Conservation (phyloP, 2,797 vertebrate genomes). For the Clarias laeviceps region DNA sequence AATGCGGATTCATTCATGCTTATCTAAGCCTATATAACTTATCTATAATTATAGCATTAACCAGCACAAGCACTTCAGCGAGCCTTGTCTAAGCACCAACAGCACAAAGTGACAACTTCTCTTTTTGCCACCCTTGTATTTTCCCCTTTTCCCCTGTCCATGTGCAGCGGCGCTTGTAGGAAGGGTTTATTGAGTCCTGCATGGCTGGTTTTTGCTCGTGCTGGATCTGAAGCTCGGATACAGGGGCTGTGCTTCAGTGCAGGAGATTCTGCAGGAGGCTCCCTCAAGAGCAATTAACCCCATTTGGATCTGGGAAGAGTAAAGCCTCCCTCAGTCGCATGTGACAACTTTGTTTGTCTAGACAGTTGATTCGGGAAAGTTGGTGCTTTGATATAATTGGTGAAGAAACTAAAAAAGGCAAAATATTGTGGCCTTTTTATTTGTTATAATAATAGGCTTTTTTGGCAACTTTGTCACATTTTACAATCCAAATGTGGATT, state of each 20-base stretch:
- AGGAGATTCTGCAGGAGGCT: constrained; percentile 25
- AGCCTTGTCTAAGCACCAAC: background rate
- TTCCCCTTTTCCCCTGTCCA: background rate
- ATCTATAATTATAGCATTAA: constrained; percentile 12
- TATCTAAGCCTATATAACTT: background rate
- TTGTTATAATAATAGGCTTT: background rate
- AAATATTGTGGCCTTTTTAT: background rate
- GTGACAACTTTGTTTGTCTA: constrained; percentile 6
- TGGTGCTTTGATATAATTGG: background rate
- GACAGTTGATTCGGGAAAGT: background rate
- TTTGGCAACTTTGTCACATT: background rate
- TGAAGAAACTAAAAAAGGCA: background rate
- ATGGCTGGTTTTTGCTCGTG: constrained; percentile 65
- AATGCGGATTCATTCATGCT: background rate
- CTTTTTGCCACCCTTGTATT: background rate
- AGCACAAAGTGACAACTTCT: background rate
- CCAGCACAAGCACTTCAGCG: background rate
- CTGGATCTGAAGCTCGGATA: constrained; percentile 57
- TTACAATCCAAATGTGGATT: background rate
- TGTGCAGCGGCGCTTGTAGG: constrained; percentile 22
- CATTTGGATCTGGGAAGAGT: background rate
- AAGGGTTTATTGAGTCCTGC: constrained; percentile 60
- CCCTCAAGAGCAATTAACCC: constrained; percentile 28
- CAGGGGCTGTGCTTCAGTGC: constrained; percentile 44
- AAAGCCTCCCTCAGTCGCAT: background rate